Conservation (phyloP, 2,797 vertebrate species). For the Margarornis squamiger region DNA sequence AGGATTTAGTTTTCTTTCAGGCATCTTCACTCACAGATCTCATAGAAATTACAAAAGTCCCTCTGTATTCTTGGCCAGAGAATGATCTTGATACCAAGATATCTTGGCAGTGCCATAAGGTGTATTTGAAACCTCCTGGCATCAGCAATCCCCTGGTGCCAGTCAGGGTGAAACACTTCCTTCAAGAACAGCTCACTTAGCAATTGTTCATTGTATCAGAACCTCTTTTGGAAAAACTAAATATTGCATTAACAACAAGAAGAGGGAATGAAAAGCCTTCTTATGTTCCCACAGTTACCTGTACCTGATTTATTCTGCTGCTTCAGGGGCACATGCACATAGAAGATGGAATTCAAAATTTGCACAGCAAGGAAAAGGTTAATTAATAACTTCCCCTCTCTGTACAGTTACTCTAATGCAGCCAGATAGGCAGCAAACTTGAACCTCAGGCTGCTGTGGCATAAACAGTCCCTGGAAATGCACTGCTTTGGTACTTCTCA, state of each 20-base stretch:
- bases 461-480: not conserved
- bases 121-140: slow-evolving; percentile 22
- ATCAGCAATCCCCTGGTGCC: slow-evolving; percentile 23
- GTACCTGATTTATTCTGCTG: slow-evolving; percentile 23
- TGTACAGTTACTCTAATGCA: not conserved
- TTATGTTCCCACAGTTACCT: slow-evolving; percentile 25
- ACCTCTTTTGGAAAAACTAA: slow-evolving; percentile 16
- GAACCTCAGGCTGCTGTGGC: not conserved
- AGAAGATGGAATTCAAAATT: not conserved
- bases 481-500: not conserved
- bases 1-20: slow-evolving; percentile 11
- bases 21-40: not conserved
- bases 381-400: not conserved
- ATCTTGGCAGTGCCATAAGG: not conserved
- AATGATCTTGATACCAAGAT: not conserved
- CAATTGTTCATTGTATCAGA: slow-evolving; percentile 50
- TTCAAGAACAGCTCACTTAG: slow-evolving; percentile 39
- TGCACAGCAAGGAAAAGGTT: not conserved
- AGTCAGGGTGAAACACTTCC: slow-evolving; percentile 30
- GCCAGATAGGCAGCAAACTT: not conserved
- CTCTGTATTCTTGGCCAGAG: slow-evolving; percentile 9
- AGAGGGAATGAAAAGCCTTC: slow-evolving; percentile 48
- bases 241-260: slow-evolving; percentile 48
- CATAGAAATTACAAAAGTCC: not conserved
- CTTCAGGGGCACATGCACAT: not conserved